Evolutionary conservation across 2,113 vertebrate genomes (phyloP).

Genomic region (Scortum barcoo): DNA sequence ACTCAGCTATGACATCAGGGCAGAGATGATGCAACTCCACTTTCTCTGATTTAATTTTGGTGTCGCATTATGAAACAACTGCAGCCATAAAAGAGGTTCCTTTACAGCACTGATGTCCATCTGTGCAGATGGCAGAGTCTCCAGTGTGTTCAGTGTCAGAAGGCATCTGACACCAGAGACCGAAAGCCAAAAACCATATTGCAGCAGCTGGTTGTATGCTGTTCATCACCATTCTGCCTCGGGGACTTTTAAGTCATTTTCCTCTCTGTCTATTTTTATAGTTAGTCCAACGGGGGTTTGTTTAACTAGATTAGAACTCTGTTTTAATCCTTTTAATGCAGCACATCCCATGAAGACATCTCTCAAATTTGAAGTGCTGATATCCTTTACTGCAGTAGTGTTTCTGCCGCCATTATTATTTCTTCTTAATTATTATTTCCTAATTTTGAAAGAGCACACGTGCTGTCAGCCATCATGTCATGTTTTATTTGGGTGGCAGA

Average conservation of each 20-base stretch:
- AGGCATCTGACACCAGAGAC: conserved; percentile 61
- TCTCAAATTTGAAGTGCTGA: conserved; percentile 52
- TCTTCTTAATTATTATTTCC: conserved; percentile 52
- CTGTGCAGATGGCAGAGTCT: conserved; percentile 64
- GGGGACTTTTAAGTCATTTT: conserved; percentile 57
- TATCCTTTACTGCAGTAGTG: conserved; percentile 30
- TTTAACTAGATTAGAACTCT: conserved; percentile 68
- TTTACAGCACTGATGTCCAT: conserved; percentile 55
- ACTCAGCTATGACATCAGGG: conserved; percentile 12
- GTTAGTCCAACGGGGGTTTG: conserved; percentile 58
- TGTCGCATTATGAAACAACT: conserved; percentile 32
- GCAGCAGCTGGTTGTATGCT: conserved; percentile 69
- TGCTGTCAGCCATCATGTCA: conserved; percentile 48
- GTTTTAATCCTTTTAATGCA: conserved; percentile 67
- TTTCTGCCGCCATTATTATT: conserved; percentile 37
- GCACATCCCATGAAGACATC: conserved; percentile 53
- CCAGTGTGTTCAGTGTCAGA: conserved; percentile 61
- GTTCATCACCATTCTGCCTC: conserved; percentile 61
- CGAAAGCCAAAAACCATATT: conserved; percentile 62
- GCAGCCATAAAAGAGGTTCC: conserved; percentile 50
- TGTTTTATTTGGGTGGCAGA: conserved; percentile 59
- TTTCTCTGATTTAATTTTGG: conserved; percentile 35
- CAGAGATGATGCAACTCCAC: conserved; percentile 20
- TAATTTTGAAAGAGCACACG: conserved; percentile 51
- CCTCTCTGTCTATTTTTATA: conserved; percentile 50